phyloP scores from a whole-genome alignment of 1,140 invertebrate genomes.

The Thaumetopoea pityocampa region DNA sequence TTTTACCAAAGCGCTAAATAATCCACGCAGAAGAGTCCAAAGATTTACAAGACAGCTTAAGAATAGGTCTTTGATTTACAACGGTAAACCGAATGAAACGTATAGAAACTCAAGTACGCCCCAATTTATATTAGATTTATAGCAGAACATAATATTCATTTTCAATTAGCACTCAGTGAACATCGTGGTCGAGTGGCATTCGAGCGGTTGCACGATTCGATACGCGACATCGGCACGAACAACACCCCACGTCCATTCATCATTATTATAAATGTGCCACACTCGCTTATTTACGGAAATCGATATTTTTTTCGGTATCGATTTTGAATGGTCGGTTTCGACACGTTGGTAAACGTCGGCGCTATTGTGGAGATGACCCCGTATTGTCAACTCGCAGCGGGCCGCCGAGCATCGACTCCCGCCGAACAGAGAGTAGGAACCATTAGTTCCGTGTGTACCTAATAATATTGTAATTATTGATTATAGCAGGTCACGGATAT shows the following conservation, averaged over 20 bases:
- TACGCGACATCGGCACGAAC: constrained; percentile 59
- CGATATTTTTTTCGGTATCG: constrained; percentile 74
- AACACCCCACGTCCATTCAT: constrained; percentile 69
- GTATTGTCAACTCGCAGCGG: constrained; percentile 39
- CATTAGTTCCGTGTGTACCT: constrained; percentile 61
- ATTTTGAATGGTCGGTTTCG: constrained; percentile 61
- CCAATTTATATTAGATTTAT: constrained; percentile 69
- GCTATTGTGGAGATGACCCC: constrained; percentile 69
- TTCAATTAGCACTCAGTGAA: constrained; percentile 68
- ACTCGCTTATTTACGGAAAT: constrained; percentile 76
- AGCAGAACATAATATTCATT: constrained; percentile 57
- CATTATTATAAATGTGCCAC: constrained; percentile 75
- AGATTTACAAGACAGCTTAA: constrained; percentile 37
- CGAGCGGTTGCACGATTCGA: constrained; percentile 60
- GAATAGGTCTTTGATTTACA: constrained; percentile 30
- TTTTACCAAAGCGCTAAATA: too few relatives aligned
- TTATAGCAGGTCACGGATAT: constrained; percentile 62
- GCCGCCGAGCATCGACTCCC: constrained; percentile 48
- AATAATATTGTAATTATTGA: constrained; percentile 69
- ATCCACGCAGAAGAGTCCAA: too few relatives aligned
- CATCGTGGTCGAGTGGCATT: constrained; percentile 47
- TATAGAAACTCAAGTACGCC: constrained; percentile 33
- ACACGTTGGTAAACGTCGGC: constrained; percentile 66
- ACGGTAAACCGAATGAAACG: constrained; percentile 16
- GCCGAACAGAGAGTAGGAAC: constrained; percentile 34